These are phyloP conservation scores for Xenus cinereus DNA, from an alignment of 2,113 vertebrate genomes.

Conservation along the genomic window DNA sequence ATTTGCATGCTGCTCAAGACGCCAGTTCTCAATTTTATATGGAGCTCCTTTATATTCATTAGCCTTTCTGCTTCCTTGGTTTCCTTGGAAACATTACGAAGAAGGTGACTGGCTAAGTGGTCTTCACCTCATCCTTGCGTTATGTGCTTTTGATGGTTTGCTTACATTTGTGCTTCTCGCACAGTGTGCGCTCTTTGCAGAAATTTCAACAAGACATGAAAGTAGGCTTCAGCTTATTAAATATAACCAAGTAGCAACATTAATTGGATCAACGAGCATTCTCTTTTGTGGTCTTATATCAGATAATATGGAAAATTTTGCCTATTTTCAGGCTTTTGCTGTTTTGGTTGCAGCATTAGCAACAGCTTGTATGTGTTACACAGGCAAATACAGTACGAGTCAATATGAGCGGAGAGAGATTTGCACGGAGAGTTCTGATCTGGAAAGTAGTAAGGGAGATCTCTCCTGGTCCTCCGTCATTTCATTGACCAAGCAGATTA, in stretches of 20 bases:
- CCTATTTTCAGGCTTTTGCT: constrained; percentile 75
- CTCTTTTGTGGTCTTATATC: constrained; percentile 86
- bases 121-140: constrained; percentile 78
- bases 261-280: constrained; percentile 81
- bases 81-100: constrained; percentile 84
- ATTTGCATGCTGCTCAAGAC: constrained; percentile 71
- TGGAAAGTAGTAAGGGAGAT: not conserved
- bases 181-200: constrained; percentile 84
- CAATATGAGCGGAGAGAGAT: constrained; percentile 69
- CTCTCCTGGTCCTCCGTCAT: constrained; percentile 72
- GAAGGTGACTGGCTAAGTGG: constrained; percentile 86
- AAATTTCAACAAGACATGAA: constrained; percentile 79
- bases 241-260: constrained; percentile 83
- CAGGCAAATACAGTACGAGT: constrained; percentile 76
- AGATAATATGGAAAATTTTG: constrained; percentile 84
- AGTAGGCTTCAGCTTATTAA: constrained; percentile 79
- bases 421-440: not conserved
- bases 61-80: constrained; percentile 90
- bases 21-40: constrained; percentile 79
- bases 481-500: constrained; percentile 80
- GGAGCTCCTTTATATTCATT: constrained; percentile 80
- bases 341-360: constrained; percentile 75
- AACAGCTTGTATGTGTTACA: constrained; percentile 82
- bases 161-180: constrained; percentile 87
- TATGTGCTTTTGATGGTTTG: constrained; percentile 83